These are phyloP conservation scores for Sinhomidia bicolor DNA, from an alignment of 2,888 invertebrate genomes.

Conservation along the genomic window DNA sequence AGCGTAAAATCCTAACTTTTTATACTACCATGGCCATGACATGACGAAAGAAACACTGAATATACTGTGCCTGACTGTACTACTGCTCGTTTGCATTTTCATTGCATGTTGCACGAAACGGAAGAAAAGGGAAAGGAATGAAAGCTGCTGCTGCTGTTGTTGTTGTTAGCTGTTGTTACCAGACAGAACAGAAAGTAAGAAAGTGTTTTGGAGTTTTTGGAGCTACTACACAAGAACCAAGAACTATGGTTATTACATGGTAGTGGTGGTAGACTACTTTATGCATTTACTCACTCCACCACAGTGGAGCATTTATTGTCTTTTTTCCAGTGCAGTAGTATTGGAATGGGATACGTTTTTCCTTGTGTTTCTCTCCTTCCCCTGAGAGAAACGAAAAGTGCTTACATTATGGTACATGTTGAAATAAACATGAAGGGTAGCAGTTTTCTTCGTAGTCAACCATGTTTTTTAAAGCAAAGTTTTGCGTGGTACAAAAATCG, in stretches of 20 bases:
- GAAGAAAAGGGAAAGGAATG: constrained; percentile 38
- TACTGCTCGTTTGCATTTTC: background rate
- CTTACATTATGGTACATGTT: too few species aligned
- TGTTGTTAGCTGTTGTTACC: constrained; percentile 11
- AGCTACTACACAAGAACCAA: too few species aligned
- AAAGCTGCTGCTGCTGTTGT: too few species aligned
- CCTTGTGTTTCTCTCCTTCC: too few species aligned
- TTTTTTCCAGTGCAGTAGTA: background rate
- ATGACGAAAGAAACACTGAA: background rate
- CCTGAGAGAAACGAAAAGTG: too few species aligned
- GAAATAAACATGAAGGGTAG: too few species aligned
- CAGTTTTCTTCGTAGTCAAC: too few species aligned
- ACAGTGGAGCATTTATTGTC: too few species aligned
- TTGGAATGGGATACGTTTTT: background rate
- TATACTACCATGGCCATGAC: constrained; percentile 12
- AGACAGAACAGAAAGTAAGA: constrained; percentile 34
- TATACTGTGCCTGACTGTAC: background rate
- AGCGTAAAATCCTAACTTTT: constrained; percentile 1
- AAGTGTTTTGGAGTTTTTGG: background rate
- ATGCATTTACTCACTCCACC: background rate
- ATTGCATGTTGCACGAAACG: constrained; percentile 36
- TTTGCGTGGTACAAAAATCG: too few species aligned
- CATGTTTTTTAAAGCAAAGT: too few species aligned
- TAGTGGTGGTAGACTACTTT: background rate
- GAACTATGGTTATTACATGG: too few species aligned